Evolutionary conservation across 2,113 vertebrate genomes (phyloP).

Genomic region (Myotis yumanensis): DNA sequence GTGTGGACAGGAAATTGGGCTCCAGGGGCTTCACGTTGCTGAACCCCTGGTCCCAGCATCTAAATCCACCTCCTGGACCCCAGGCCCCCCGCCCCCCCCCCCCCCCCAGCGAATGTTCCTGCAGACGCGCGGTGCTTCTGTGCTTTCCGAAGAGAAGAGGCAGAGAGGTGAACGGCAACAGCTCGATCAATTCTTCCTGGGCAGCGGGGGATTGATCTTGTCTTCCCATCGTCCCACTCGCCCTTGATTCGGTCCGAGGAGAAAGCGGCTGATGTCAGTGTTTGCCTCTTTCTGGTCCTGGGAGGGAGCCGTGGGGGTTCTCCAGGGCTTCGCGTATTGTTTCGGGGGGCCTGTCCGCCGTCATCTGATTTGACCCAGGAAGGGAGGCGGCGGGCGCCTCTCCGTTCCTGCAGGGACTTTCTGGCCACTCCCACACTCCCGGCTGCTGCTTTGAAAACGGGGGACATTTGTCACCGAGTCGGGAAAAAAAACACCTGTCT

Average conservation of each 20-base stretch:
- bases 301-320: background rate
- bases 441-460: background rate
- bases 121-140: background rate
- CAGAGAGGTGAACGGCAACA: background rate
- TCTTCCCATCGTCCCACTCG: conserved; percentile 5
- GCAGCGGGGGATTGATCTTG: background rate
- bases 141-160: background rate
- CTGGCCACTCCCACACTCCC: background rate
- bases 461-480: background rate
- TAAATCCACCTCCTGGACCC: background rate
- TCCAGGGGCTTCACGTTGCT: background rate
- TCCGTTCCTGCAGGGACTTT: conserved; percentile 5
- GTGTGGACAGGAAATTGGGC: background rate
- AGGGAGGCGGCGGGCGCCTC: background rate
- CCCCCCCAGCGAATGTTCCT: background rate
- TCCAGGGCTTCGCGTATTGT: conserved; percentile 27
- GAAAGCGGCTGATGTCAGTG: background rate
- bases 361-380: conserved; percentile 54
- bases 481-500: background rate
- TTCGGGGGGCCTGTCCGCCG: conserved; percentile 59
- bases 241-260: background rate
- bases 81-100: background rate
- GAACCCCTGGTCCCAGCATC: background rate
- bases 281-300: background rate
- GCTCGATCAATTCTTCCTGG: conserved; percentile 13